Base-by-base conservation (phyloP, 2,888 invertebrate species). In the Acrobasis consociella region DNA sequence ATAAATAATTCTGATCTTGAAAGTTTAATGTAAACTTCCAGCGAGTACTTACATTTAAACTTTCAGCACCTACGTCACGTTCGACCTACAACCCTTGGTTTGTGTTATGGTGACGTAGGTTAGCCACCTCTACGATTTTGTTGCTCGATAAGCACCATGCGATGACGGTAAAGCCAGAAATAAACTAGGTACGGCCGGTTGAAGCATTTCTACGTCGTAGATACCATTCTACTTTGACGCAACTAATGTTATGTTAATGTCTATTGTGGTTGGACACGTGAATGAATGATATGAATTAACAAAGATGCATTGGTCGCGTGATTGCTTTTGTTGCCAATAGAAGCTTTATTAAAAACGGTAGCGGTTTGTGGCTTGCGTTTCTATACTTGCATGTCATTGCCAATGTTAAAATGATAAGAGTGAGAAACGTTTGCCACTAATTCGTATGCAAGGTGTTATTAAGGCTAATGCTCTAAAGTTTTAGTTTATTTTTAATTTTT, bases 121-220 rank as follows among this genome's bases (percentile, higher is more conserved):
- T 22, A 42, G 22, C 17, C 42, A 56, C 56, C 17, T 46, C 15
- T 15, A 42, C 56, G 56, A 17, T 56, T 31, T 56, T 17, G 56
- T 42, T 42, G 16, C 46, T 56, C 56, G 39, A 15, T 51, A 61
- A 49, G 46, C 55, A 64, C 49, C 38, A 53, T 56, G 55, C 46
- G 58, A 63, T 66, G 64, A 66, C 62, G 60, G 52, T 58, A 50
- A 49, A 60, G 50, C 56, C 46, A 56, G 16, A 42, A 56, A 56
- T 56, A 56, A 42, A 22, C 17, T 42, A 42, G 56, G 56, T 16
- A 56, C 42, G 7, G 56, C n/a, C 46, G 13, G 5, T 46, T 46
- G n/a, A n/a, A 46, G n/a, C 46, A 46, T n/a, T 46, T 46, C 46
- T 46, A 46, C 56, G 56, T 56, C 56, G 42, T n/a, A n/a, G n/a